Evolutionary conservation across 2,797 vertebrate genomes (phyloP).

Genomic region (Lepilemur septentrionalis): DNA sequence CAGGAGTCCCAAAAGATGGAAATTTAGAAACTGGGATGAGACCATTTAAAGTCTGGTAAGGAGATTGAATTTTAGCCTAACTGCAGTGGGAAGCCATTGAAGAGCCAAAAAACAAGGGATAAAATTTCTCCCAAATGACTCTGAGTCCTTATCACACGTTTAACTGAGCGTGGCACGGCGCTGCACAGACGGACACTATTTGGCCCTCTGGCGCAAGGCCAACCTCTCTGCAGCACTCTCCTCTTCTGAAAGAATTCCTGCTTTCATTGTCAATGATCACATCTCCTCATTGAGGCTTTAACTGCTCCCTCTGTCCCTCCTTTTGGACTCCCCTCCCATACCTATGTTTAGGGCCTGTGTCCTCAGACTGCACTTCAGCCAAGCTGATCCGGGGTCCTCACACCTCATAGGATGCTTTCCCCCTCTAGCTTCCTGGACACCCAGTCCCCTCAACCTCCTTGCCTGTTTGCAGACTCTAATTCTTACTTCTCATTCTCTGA

Average conservation of each 20-base stretch:
- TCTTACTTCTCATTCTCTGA: neutral
- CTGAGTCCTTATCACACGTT: neutral
- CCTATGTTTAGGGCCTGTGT: neutral
- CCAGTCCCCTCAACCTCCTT: neutral
- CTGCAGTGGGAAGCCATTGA: neutral
- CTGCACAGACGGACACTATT: neutral
- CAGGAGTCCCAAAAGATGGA: neutral
- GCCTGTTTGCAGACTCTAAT: neutral
- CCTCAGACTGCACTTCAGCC: neutral
- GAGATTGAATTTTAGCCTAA: neutral
- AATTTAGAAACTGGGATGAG: neutral
- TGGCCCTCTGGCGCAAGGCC: neutral
- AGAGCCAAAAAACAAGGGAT: neutral
- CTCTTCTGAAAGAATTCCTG: neutral
- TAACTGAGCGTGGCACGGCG: neutral
- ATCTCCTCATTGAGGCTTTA: neutral
- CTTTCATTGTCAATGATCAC: neutral
- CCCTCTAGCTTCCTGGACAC: neutral
- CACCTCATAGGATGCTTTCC: neutral
- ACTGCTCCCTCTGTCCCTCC: no score
- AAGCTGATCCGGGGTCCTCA: neutral
- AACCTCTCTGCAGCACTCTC: neutral
- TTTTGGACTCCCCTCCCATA: neutral
- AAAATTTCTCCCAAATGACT: neutral
- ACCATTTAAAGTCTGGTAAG: neutral